phyloP scores from a whole-genome alignment of 2,888 invertebrate species.

The Idaea straminata region DNA sequence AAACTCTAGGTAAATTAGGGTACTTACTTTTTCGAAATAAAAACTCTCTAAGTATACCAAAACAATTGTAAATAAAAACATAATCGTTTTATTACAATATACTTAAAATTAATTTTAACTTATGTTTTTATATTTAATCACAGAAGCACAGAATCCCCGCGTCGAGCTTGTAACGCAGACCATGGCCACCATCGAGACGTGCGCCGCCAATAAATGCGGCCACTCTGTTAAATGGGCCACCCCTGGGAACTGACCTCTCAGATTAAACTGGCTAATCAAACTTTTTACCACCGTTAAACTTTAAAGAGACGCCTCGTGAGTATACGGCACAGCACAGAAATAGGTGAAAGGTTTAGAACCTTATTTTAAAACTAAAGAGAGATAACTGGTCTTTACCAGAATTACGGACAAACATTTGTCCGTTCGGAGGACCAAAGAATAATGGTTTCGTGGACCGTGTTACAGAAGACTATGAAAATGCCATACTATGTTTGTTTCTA shows the following conservation, averaged over 20 bases:
- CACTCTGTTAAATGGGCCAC: conserved; percentile 59
- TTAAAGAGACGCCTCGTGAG: conserved; percentile 44
- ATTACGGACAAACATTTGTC: conserved; percentile 13
- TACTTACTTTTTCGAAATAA: too few species aligned
- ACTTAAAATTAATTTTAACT: not conserved
- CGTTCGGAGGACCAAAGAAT: conserved; percentile 18
- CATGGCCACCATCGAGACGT: conserved; percentile 39
- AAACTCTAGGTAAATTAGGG: too few species aligned
- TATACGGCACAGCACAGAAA: conserved; percentile 9
- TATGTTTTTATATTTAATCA: not conserved
- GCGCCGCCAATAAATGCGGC: conserved; percentile 62
- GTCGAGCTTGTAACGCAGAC: conserved; percentile 14
- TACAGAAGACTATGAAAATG: too few species aligned
- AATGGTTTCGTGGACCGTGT: too few species aligned
- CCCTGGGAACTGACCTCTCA: conserved; percentile 45
- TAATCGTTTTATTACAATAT: not conserved
- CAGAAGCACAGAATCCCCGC: conserved; percentile 3
- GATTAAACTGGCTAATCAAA: conserved; percentile 62
- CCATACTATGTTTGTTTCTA: too few species aligned
- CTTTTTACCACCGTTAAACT: conserved; percentile 55
- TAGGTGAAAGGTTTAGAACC: not conserved
- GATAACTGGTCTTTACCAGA: not conserved
- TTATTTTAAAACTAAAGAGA: not conserved
- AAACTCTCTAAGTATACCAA: too few species aligned
- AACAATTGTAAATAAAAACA: too few species aligned